phyloP scores from a whole-genome alignment of 2,797 vertebrate genomes.

The Varecia variegata region DNA sequence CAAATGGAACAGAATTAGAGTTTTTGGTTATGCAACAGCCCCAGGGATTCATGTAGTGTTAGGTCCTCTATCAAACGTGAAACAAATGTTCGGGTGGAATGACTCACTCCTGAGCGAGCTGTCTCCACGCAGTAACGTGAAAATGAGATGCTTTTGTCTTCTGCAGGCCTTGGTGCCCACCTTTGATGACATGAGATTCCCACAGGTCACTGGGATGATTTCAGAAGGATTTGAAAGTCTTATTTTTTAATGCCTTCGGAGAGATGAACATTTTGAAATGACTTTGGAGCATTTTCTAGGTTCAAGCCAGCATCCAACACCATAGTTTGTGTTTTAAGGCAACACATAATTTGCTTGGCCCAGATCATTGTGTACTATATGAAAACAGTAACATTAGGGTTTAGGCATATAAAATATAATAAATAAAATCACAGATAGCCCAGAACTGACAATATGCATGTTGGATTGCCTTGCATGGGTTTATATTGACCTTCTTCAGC shows the following conservation, averaged over 20 bases:
- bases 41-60: background rate
- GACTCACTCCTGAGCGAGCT: rapidly evolving
- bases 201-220: background rate
- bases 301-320: background rate
- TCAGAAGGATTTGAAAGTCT: background rate
- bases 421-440: background rate
- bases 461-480: background rate
- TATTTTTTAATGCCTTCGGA: background rate
- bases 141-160: background rate
- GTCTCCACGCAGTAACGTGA: rapidly evolving
- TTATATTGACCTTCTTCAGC: background rate
- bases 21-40: background rate
- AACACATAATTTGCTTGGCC: background rate
- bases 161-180: too few species aligned
- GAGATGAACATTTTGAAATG: background rate
- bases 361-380: background rate
- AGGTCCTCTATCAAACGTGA: background rate
- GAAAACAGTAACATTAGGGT: background rate
- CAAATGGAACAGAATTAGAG: background rate
- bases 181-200: background rate
- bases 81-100: too few species aligned
- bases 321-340: background rate
- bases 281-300: background rate
- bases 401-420: too few species aligned
- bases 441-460: rapidly evolving